These are phyloP conservation scores for Vespertilio murinus DNA, from an alignment of 2,797 vertebrate genomes.

Conservation along the genomic window DNA sequence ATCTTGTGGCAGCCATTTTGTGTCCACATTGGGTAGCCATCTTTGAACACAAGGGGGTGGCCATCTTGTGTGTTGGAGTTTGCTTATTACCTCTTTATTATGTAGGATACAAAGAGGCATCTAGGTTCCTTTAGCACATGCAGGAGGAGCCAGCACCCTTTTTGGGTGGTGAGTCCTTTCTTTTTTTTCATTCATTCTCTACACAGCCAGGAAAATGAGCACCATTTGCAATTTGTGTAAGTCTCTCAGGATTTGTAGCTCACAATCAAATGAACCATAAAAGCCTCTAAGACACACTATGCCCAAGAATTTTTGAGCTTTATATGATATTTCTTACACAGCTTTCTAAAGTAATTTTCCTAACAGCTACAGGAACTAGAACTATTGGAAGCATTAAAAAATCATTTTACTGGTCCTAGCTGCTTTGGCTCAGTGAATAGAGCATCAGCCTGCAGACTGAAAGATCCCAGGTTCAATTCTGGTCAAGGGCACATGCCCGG, in stretches of 20 bases:
- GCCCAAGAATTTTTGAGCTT: slow-evolving; percentile 32
- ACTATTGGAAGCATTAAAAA: slow-evolving; percentile 29
- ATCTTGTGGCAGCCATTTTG: too few species aligned
- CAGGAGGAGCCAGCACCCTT: neutral
- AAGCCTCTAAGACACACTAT: neutral
- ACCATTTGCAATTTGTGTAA: neutral
- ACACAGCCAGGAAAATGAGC: neutral
- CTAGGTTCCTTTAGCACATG: neutral
- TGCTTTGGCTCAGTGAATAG: too few species aligned
- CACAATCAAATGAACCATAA: slow-evolving; percentile 14
- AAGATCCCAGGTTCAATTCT: too few species aligned
- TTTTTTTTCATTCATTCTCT: neutral
- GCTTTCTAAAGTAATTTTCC: slow-evolving; percentile 46
- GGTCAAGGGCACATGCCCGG: too few species aligned
- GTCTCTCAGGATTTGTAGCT: neutral
- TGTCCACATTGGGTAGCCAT: too few species aligned
- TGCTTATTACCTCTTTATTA: too few species aligned
- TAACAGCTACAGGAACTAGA: neutral
- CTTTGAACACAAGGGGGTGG: too few species aligned
- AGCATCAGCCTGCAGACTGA: too few species aligned
- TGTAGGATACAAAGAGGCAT: neutral
- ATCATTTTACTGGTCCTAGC: neutral
- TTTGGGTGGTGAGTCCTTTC: neutral
- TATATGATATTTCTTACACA: slow-evolving; percentile 42
- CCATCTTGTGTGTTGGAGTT: too few species aligned